Percentiles rank a stretch among this genome's conserved stretches.
These are phyloP conservation scores for Heliconius sara DNA, from an alignment of 2,888 invertebrate genomes.

Conservation along the genomic window DNA sequence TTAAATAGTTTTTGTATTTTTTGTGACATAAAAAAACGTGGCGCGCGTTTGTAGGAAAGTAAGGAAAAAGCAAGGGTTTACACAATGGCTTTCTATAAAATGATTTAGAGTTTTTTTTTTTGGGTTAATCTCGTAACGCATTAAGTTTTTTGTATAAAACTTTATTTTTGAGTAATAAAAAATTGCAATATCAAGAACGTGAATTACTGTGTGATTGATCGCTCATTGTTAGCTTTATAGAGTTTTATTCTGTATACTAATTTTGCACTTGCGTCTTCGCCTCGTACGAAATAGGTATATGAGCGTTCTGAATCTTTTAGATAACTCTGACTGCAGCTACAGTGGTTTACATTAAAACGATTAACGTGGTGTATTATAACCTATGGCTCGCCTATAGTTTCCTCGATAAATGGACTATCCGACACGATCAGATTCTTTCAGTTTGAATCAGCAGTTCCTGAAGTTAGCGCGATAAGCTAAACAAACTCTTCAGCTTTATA, in stretches of 20 bases:
- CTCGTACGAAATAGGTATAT: not conserved
- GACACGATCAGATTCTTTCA: too few species aligned
- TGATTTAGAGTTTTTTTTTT: slow-evolving; percentile 75
- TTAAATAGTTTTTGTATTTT: slow-evolving; percentile 66
- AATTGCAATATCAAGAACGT: slow-evolving; percentile 58
- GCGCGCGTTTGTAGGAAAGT: slow-evolving; percentile 71
- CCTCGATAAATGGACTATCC: too few species aligned
- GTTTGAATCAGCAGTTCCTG: too few species aligned
- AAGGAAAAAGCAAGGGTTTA: slow-evolving; percentile 71
- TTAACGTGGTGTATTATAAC: too few species aligned
- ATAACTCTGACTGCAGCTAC: too few species aligned
- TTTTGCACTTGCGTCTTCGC: not conserved
- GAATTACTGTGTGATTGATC: slow-evolving; percentile 64
- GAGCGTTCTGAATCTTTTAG: too few species aligned
- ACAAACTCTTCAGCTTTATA: too few species aligned
- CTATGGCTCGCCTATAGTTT: too few species aligned
- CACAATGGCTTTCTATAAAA: slow-evolving; percentile 77
- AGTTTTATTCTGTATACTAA: slow-evolving; percentile 1
- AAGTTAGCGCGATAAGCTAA: too few species aligned
- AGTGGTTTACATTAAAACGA: too few species aligned
- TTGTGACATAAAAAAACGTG: slow-evolving; percentile 63
- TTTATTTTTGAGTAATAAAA: slow-evolving; percentile 58
- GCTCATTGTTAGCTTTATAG: slow-evolving; percentile 54
- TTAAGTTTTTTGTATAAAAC: slow-evolving; percentile 63
- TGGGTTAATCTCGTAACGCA: slow-evolving; percentile 65